Conservation (phyloP, 2,113 vertebrate genomes). For the Brienomyrus brachyistius region DNA sequence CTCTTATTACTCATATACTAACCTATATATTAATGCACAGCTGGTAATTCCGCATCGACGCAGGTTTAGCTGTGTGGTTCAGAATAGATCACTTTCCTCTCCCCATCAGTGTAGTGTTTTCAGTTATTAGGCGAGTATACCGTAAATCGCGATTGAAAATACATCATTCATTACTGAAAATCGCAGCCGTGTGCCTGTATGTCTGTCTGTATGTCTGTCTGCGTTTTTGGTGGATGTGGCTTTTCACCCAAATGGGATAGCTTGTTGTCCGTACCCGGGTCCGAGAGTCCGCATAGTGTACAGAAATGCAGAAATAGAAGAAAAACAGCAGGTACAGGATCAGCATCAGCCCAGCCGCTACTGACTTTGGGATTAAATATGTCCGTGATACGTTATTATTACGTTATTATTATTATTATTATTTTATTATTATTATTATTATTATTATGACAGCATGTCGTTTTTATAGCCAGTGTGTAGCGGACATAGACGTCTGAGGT, state of each 20-base stretch:
- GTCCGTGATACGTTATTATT: background rate
- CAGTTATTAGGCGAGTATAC: background rate
- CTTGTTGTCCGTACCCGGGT: background rate
- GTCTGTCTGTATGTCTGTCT: constrained; percentile 9
- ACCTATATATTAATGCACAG: background rate
- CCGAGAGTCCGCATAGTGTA: background rate
- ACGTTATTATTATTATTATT: background rate
- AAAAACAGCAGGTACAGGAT: background rate
- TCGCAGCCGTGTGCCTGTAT: background rate
- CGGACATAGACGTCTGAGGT: background rate
- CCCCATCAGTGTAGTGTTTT: background rate
- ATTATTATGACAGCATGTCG: background rate
- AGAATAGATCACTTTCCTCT: background rate
- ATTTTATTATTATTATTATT: background rate
- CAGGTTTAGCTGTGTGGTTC: background rate
- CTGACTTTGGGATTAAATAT: background rate
- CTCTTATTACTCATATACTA: background rate
- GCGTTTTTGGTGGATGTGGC: background rate
- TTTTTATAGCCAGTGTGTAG: background rate
- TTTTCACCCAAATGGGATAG: background rate
- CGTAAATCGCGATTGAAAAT: background rate
- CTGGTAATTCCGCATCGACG: background rate
- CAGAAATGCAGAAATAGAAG: background rate
- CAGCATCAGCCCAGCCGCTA: background rate
- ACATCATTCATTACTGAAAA: background rate